phyloP scores from a whole-genome alignment of 1,140 invertebrate species.

The Chlorops oryzae region DNA sequence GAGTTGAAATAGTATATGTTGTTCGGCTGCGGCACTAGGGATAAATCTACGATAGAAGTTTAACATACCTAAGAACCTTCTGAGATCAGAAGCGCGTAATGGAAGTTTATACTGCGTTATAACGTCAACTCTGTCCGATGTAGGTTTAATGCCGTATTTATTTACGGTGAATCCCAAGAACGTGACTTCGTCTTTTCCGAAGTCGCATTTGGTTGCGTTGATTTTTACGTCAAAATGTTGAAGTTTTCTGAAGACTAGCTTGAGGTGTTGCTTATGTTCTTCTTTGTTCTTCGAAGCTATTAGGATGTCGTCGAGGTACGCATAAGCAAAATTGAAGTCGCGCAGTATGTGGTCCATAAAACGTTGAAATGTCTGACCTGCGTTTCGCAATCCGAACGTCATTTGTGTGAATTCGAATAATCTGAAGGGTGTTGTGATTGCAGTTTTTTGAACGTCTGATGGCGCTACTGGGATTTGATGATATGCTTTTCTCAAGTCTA shows the following conservation, averaged over 20 bases:
- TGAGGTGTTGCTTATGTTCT: slow-evolving; percentile 31
- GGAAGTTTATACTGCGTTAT: slow-evolving; percentile 29
- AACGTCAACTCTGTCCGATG: slow-evolving; percentile 1
- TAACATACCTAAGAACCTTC: slow-evolving; percentile 46
- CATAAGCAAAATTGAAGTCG: slow-evolving; percentile 38
- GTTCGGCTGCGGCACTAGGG: slow-evolving; percentile 21
- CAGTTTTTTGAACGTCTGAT: slow-evolving; percentile 40
- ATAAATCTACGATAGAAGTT: slow-evolving; percentile 44
- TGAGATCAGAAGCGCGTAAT: slow-evolving; percentile 26
- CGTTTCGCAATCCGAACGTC: slow-evolving; percentile 43
- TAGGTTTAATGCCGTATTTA: slow-evolving; percentile 19
- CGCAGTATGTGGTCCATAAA: slow-evolving; percentile 48
- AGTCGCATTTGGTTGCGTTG: slow-evolving; percentile 30
- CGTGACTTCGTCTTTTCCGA: slow-evolving; percentile 22
- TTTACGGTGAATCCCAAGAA: slow-evolving; percentile 26
- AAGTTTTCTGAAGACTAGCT: slow-evolving; percentile 21
- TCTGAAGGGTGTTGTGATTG: slow-evolving; percentile 40
- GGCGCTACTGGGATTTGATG: slow-evolving; percentile 45
- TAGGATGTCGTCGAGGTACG: slow-evolving; percentile 51
- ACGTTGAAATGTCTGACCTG: slow-evolving; percentile 48
- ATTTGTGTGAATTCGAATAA: slow-evolving; percentile 45
- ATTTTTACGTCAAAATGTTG: slow-evolving; percentile 24
- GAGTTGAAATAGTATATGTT: slow-evolving; percentile 22
- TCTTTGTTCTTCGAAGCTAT: slow-evolving; percentile 36
- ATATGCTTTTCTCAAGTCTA: slow-evolving; percentile 41